phyloP scores from a whole-genome alignment of 2,797 vertebrate genomes.

The Melanotaenia parkinsoni region DNA sequence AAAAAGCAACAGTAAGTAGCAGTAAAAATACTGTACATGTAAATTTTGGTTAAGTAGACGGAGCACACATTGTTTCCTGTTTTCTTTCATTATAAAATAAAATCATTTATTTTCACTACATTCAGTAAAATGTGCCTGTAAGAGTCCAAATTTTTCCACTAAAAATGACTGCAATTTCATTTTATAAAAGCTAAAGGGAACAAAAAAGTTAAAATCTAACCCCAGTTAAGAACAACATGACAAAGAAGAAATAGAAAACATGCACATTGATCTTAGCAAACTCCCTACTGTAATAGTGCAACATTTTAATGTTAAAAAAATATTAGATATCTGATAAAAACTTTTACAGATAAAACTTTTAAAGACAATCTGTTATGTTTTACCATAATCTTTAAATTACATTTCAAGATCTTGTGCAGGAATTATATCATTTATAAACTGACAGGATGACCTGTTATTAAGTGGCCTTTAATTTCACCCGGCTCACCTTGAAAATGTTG shows the following conservation, averaged over 20 bases:
- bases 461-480: neutral
- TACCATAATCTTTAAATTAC: no score
- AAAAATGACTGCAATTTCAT: neutral
- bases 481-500: constrained; percentile 87
- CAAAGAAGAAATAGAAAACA: neutral
- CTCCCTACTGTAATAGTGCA: neutral
- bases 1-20: neutral
- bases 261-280: neutral
- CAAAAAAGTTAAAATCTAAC: no score
- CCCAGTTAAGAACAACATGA: neutral
- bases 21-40: neutral
- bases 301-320: no score
- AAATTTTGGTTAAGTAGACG: neutral
- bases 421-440: neutral
- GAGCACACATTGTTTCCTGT: neutral
- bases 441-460: neutral
- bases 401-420: neutral
- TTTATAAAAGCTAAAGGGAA: no score
- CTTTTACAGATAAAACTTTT: no score
- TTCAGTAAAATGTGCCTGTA: neutral
- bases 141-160: neutral
- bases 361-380: no score
- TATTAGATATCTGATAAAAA: neutral
- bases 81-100: neutral
- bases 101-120: neutral